phyloP scores from a whole-genome alignment of 2,888 invertebrate genomes.

The Pristionchus exspectatus region DNA sequence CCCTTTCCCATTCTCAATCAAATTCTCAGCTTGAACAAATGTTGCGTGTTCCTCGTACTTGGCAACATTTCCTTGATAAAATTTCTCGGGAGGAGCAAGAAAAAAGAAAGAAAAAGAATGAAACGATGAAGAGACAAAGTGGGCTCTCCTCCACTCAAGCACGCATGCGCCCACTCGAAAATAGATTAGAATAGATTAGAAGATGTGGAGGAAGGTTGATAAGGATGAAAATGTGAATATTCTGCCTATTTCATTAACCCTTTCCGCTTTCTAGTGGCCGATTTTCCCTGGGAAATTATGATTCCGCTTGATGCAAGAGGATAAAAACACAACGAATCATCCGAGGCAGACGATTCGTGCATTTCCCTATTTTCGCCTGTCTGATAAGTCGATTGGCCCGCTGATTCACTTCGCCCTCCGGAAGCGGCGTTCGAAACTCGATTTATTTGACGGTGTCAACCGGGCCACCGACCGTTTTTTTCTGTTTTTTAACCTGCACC shows the following conservation, averaged over 20 bases:
- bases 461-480: neutral
- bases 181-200: constrained; percentile 50
- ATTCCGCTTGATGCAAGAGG: too few relatives aligned
- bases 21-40: neutral
- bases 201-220: neutral
- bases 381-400: neutral
- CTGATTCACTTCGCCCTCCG: neutral
- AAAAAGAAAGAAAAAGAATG: neutral
- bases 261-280: too few relatives aligned
- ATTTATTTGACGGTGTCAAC: neutral
- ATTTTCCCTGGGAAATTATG: too few relatives aligned
- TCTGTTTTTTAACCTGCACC: neutral
- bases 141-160: neutral
- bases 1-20: too few relatives aligned
- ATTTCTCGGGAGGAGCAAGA: neutral
- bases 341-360: neutral
- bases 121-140: constrained; percentile 28
- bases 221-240: neutral
- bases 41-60: neutral
- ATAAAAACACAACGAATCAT: too few relatives aligned
- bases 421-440: neutral
- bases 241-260: too few relatives aligned
- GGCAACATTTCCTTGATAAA: constrained; percentile 28
- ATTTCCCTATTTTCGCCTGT: neutral
- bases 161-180: neutral